A percentile compares a stretch with the other conserved stretches of the same genome.
Evolutionary conservation across 2,888 invertebrate species (phyloP).

Genomic region (Odontothrips loti): DNA sequence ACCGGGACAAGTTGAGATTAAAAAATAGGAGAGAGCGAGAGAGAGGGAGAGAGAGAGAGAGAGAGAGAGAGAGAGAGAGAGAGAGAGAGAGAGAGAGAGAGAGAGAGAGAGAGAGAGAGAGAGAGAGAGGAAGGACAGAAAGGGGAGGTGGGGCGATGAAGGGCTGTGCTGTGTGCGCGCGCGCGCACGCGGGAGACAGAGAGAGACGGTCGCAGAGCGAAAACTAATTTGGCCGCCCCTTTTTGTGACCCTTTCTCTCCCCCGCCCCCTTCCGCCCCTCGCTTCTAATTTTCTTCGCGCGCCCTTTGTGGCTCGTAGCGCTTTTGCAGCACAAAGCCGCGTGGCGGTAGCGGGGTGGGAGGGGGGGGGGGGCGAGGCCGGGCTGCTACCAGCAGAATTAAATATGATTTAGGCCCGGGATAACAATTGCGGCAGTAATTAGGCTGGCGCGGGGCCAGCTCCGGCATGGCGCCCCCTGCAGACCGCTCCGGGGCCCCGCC

Average conservation of each 20-base stretch:
- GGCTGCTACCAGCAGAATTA: background rate
- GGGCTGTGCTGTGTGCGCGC: background rate
- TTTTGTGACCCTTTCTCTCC: slow-evolving; percentile 19
- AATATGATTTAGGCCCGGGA: slow-evolving; percentile 3
- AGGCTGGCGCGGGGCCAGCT: background rate
- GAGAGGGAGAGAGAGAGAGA: background rate
- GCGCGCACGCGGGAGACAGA: background rate
- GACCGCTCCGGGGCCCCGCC: background rate
- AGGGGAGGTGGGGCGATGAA: background rate
- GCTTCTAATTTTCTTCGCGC: slow-evolving; percentile 17
- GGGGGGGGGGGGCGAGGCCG: background rate
- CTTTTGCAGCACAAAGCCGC: slow-evolving; percentile 7
- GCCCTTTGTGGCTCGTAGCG: slow-evolving; percentile 19
- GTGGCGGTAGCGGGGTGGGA: background rate
- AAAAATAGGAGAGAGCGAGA: background rate
- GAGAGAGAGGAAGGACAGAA: background rate
- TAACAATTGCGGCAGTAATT: background rate
- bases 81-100: background rate
- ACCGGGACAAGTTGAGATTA: slow-evolving; percentile 21
- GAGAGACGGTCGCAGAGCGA: slow-evolving; percentile 12
- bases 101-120: background rate
- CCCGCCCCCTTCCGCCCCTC: background rate
- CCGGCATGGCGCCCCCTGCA: background rate
- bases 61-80: background rate
- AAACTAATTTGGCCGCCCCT: slow-evolving; percentile 24